A percentile compares a stretch with the other conserved stretches of the same genome.
These are phyloP conservation scores for Drosophila bipectinata DNA, from an alignment of 1,140 invertebrate species.

Conservation along the genomic window DNA sequence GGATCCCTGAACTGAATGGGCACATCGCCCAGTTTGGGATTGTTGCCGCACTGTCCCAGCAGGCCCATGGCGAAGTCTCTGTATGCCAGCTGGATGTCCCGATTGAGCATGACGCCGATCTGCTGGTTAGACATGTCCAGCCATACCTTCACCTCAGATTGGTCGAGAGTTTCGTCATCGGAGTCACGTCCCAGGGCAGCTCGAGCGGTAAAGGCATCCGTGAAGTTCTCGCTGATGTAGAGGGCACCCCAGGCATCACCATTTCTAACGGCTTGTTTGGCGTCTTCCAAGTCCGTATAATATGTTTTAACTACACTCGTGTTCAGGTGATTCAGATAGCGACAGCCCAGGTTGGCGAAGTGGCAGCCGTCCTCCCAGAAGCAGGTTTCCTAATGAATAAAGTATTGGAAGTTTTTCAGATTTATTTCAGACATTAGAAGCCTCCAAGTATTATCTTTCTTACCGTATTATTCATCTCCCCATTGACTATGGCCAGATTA, in stretches of 20 bases:
- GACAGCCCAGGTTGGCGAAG: slow-evolving; percentile 90
- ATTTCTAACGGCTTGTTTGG: slow-evolving; percentile 88
- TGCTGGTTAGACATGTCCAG: slow-evolving; percentile 97
- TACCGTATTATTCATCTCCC: slow-evolving; percentile 88
- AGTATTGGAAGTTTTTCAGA: too few species aligned
- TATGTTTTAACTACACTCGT: slow-evolving; percentile 89
- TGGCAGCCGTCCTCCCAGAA: slow-evolving; percentile 87
- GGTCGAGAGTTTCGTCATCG: slow-evolving; percentile 91
- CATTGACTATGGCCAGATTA: slow-evolving; percentile 93
- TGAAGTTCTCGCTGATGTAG: slow-evolving; percentile 94
- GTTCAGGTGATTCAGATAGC: slow-evolving; percentile 89
- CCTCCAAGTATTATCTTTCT: slow-evolving; percentile 22
- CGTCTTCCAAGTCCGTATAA: slow-evolving; percentile 88
- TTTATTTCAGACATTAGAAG: too few species aligned
- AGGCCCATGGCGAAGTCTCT: slow-evolving; percentile 91
- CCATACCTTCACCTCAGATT: slow-evolving; percentile 92
- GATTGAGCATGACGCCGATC: slow-evolving; percentile 92
- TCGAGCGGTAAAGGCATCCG: slow-evolving; percentile 90
- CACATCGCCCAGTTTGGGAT: slow-evolving; percentile 91
- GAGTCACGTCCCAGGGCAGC: slow-evolving; percentile 88
- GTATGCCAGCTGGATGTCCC: slow-evolving; percentile 92
- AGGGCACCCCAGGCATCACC: slow-evolving; percentile 94
- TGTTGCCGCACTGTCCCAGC: slow-evolving; percentile 89
- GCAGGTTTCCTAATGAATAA: slow-evolving; percentile 60
- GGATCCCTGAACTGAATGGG: slow-evolving; percentile 93